Conservation (phyloP, 2,797 vertebrate species). For the Sibirionetta formosa region DNA sequence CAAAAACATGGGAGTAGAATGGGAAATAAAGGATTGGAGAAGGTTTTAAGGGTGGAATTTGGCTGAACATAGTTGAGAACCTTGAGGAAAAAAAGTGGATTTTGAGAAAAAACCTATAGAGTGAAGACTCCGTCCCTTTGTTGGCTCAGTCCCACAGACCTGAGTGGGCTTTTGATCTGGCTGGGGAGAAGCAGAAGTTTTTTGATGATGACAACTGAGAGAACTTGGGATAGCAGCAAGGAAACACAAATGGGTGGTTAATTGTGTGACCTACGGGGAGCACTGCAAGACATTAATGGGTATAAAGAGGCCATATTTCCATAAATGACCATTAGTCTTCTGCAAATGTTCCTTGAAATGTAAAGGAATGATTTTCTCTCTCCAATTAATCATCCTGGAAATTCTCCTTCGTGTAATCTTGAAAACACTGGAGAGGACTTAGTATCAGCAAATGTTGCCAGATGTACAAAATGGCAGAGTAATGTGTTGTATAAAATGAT, state of each 20-base stretch:
- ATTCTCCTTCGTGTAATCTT: slow-evolving; percentile 53
- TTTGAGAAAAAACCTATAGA: not conserved
- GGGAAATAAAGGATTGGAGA: not conserved
- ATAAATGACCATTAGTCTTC: slow-evolving; percentile 75
- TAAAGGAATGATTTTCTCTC: slow-evolving; percentile 60
- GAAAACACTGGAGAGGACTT: slow-evolving; percentile 56
- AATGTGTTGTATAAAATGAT: slow-evolving; percentile 62
- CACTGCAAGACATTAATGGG: slow-evolving; percentile 58
- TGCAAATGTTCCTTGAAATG: slow-evolving; percentile 69
- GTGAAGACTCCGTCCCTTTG: not conserved
- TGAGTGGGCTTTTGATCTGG: not conserved
- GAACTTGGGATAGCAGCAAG: slow-evolving; percentile 29
- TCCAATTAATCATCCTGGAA: slow-evolving; percentile 64
- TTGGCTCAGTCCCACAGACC: not conserved
- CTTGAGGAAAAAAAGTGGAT: not conserved
- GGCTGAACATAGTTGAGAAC: not conserved
- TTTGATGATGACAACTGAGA: not conserved
- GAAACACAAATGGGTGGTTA: slow-evolving; percentile 52
- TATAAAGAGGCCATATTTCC: slow-evolving; percentile 68
- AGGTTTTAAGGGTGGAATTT: not conserved
- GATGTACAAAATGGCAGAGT: slow-evolving; percentile 59
- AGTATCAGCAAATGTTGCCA: slow-evolving; percentile 56
- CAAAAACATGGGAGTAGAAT: not conserved
- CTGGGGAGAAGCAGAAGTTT: not conserved
- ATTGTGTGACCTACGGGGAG: slow-evolving; percentile 60